Evolutionary conservation across 2,797 vertebrate genomes (phyloP).

Genomic region (Echeneis naucrates): DNA sequence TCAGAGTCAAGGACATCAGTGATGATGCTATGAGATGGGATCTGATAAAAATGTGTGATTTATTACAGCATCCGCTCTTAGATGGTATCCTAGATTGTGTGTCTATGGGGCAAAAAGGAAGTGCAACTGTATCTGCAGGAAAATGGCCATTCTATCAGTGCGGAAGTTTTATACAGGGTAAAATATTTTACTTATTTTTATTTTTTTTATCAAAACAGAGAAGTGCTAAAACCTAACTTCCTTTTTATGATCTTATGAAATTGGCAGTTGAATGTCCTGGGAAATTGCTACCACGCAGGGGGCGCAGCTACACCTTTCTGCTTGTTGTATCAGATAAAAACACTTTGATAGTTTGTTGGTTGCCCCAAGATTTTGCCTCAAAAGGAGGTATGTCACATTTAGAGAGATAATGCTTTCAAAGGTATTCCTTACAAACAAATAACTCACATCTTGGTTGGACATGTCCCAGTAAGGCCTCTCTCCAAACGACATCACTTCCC

Average conservation of each 20-base stretch:
- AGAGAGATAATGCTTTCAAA: neutral
- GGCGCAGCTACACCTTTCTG: neutral
- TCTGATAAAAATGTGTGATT: slow-evolving; percentile 65
- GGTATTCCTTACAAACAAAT: slow-evolving; percentile 1
- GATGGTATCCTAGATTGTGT: slow-evolving; percentile 54
- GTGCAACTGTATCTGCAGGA: slow-evolving; percentile 54
- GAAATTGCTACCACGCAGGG: slow-evolving; percentile 9
- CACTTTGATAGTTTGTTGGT: neutral
- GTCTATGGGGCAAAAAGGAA: slow-evolving; percentile 31
- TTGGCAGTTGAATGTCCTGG: slow-evolving; percentile 5
- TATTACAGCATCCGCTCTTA: slow-evolving; percentile 66
- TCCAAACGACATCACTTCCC: slow-evolving; percentile 99
- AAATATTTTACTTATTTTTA: slow-evolving; percentile 29
- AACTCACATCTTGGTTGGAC: slow-evolving; percentile 98
- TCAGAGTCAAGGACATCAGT: slow-evolving; percentile 79
- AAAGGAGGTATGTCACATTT: slow-evolving; percentile 1
- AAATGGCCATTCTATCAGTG: slow-evolving; percentile 47
- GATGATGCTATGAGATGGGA: slow-evolving; percentile 60
- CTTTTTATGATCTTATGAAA: slow-evolving; percentile 49
- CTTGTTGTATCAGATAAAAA: neutral
- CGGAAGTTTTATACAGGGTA: slow-evolving; percentile 41
- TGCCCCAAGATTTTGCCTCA: neutral
- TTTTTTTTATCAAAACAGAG: slow-evolving; percentile 25
- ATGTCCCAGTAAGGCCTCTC: slow-evolving; percentile 99
- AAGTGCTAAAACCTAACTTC: slow-evolving; percentile 30